Evolutionary conservation across 2,888 invertebrate species (phyloP).

Genomic region (Atrina japonica): DNA sequence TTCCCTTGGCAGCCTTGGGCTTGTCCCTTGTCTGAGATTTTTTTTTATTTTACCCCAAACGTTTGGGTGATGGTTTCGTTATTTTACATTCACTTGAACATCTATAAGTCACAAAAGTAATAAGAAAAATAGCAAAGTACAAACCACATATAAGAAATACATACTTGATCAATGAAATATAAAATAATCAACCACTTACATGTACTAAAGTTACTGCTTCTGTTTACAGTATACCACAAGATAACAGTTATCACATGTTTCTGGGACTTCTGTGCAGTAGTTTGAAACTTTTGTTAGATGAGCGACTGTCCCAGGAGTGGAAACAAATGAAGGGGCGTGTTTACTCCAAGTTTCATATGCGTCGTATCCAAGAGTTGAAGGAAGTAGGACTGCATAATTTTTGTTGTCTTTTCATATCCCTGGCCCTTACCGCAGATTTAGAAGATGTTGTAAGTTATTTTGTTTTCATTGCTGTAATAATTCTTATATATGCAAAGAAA

Average conservation of each 20-base stretch:
- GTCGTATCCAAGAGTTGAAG: slow-evolving; percentile 71
- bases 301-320: slow-evolving; percentile 65
- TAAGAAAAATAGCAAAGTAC: no score
- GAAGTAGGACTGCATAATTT: slow-evolving; percentile 74
- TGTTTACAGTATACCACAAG: slow-evolving; percentile 54
- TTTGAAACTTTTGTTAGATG: slow-evolving; percentile 51
- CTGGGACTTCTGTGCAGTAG: slow-evolving; percentile 62
- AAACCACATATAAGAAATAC: no score
- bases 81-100: no score
- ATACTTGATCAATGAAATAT: no score
- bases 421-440: slow-evolving; percentile 65
- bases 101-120: no score
- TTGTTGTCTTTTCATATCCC: slow-evolving; percentile 67
- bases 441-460: slow-evolving; percentile 69
- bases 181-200: no score
- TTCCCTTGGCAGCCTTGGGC: no score
- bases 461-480: no score
- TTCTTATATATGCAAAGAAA: background rate
- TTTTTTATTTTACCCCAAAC: no score
- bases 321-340: slow-evolving; percentile 73
- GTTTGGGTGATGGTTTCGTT: no score
- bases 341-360: slow-evolving; percentile 74
- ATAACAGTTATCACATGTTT: slow-evolving; percentile 70
- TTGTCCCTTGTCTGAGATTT: no score
- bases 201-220: no score